Conservation (phyloP, 2,797 vertebrate species). For the Poecile montanus region DNA sequence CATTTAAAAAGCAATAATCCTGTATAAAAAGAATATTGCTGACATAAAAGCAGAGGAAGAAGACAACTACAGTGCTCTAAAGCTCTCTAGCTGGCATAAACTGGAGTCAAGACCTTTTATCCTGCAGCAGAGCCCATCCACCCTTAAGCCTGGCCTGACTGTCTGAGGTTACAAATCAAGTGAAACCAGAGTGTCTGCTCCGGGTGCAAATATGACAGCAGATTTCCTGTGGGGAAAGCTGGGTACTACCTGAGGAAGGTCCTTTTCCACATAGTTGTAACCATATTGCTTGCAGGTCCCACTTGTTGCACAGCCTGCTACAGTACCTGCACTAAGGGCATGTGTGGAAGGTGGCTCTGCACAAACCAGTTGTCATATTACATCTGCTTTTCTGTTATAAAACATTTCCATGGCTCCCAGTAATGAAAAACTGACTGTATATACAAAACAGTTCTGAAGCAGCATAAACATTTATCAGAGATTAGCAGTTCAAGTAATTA, state of each 20-base stretch:
- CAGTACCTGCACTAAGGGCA: neutral
- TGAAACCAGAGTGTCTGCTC: neutral
- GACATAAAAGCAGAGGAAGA: neutral
- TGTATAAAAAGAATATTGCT: neutral
- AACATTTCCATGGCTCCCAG: neutral
- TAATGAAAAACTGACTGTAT: conserved; percentile 7
- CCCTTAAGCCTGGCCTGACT: neutral
- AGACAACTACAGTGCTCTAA: neutral
- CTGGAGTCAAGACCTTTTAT: neutral
- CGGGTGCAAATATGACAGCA: neutral
- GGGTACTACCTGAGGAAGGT: rapidly evolving
- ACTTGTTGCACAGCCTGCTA: neutral
- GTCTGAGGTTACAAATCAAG: neutral
- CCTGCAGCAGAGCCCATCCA: neutral
- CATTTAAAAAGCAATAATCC: neutral
- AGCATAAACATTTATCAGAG: conserved; percentile 4
- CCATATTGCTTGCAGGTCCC: neutral
- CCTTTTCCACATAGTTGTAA: rapidly evolving
- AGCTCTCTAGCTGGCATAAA: neutral
- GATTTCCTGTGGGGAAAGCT: neutral
- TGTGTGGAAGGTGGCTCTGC: neutral
- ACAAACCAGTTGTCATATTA: neutral
- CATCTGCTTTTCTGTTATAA: neutral
- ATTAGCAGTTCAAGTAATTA: conserved; percentile 32
- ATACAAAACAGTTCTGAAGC: neutral